phyloP scores from a whole-genome alignment of 2,888 invertebrate species.

The Tridacna crocea region DNA sequence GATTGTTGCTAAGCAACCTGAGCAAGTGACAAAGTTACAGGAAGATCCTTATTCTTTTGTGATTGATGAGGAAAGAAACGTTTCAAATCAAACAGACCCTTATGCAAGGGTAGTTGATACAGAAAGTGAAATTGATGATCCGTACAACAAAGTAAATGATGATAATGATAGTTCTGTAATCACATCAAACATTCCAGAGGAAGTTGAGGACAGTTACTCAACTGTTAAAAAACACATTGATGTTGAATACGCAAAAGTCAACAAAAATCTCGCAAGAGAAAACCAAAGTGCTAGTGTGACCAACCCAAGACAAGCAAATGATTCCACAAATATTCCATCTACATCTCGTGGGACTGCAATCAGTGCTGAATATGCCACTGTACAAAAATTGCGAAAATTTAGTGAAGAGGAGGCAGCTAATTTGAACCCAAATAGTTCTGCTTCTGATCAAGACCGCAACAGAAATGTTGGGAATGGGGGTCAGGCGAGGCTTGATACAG shows the following conservation, averaged over 20 bases:
- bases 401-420: conserved; percentile 30
- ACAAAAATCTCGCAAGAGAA: conserved; percentile 36
- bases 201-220: conserved; percentile 50
- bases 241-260: conserved; percentile 62
- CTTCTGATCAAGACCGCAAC: neutral
- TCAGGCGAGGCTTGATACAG: neutral
- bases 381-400: conserved; percentile 58
- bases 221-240: conserved; percentile 46
- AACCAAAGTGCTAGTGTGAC: conserved; percentile 14
- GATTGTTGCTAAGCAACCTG: neutral
- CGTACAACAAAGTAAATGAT: conserved; percentile 61
- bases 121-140: conserved; percentile 63
- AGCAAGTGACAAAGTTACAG: neutral
- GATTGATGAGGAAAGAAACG: conserved; percentile 61
- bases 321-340: conserved; percentile 11
- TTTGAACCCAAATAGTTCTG: conserved; percentile 15
- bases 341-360: conserved; percentile 38
- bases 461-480: neutral
- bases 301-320: neutral
- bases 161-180: conserved; percentile 22
- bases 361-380: conserved; percentile 65
- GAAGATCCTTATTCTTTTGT: conserved; percentile 56
- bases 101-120: conserved; percentile 58
- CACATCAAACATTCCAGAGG: conserved; percentile 22
- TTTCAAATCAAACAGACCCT: conserved; percentile 63